Base-by-base conservation (phyloP, 1,140 invertebrate species). In the Hylaeus volcanicus region DNA sequence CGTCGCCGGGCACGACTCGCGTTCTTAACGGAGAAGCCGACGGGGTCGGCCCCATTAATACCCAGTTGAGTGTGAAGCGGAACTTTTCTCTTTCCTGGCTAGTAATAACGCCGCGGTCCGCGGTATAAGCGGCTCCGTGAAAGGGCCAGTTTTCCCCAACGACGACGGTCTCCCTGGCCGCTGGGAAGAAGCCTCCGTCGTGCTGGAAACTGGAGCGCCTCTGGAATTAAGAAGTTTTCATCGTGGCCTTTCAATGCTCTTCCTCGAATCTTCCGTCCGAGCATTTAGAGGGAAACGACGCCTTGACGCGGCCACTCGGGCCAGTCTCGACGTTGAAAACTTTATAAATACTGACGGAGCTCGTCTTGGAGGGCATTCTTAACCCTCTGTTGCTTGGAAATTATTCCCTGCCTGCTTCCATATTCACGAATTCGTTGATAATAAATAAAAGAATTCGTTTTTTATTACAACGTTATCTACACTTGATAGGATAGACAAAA, bases 201-300 rank as follows among this genome's bases (percentile, higher is more conserved):
- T 37, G 72, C 56, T 3, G 37, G 15, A 82, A 86, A 86, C 74
- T 86, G 61, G 85, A 85, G 63, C 85, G 79, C 74, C 66, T 78
- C 66, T 51, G 83, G 85, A 85, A 86, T 86, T 86, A 82, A 74
- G 51, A 86, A 86, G 85, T 86, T 86, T 85, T 75, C 84, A 82
- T 82, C 85, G 83, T 41, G 64, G 26, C 64, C 79, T 80, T 74
- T 70, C 74, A 75, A 65, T 70, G 77, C 63, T 79, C 81, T 75
- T 71, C 69, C 60, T 63, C 66, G 63, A 64, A n/a, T 76, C 64
- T 79, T 79, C 15, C 26, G 6, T 3, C 11, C 51, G 15, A 15
- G 43, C 43, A 58, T 37, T 45, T 41, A 15, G 14, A 37, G 71
- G 9, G 15, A 14, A 39, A n/a, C 56, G 39, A 26, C 53, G 45